These are phyloP conservation scores for Cyclopterus lumpus DNA, from an alignment of 2,797 vertebrate species.

Conservation along the genomic window DNA sequence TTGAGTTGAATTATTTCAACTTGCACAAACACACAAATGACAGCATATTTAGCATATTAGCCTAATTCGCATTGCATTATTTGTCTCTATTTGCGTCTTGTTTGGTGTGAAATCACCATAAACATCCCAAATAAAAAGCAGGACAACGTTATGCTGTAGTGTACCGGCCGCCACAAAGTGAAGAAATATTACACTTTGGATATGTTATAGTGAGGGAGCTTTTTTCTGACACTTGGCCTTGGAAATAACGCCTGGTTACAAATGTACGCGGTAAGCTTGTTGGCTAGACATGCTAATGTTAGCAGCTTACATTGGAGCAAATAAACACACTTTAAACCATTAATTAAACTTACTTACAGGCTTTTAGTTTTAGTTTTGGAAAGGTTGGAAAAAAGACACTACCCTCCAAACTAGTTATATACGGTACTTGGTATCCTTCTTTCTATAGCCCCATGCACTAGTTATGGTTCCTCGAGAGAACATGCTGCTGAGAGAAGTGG, in stretches of 20 bases:
- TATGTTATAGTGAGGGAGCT: background rate
- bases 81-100: no score
- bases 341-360: background rate
- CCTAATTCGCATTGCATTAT: no score
- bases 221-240: background rate
- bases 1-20: background rate
- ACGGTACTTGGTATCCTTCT: background rate
- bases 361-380: slow-evolving; percentile 3
- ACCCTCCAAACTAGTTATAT: background rate
- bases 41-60: no score
- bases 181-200: background rate
- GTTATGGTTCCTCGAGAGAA: background rate
- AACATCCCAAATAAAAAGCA: no score
- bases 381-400: slow-evolving; percentile 1
- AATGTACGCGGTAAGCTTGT: background rate
- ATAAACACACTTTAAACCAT: background rate
- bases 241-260: background rate
- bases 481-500: background rate
- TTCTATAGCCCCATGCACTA: background rate
- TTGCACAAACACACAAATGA: no score
- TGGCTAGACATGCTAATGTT: background rate
- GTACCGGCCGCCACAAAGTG: background rate
- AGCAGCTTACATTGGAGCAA: background rate
- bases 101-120: no score
- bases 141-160: no score